Evolutionary conservation across 1,140 invertebrate genomes (phyloP).

Genomic region (Drosophila oshimai): DNA sequence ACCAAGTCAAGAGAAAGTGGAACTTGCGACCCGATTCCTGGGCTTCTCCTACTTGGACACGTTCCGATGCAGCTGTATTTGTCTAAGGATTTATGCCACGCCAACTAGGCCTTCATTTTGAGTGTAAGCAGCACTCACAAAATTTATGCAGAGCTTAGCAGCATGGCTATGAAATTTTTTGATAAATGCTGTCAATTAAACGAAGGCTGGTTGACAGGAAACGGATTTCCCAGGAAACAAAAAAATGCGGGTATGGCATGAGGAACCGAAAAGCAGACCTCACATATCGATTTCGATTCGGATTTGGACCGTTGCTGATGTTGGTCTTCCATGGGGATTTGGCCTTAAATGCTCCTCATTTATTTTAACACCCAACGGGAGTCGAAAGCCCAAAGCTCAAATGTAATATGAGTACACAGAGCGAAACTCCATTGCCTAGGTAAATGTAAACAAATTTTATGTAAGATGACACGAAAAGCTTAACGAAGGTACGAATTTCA

Average conservation of each 20-base stretch:
- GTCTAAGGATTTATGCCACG: slow-evolving; percentile 3
- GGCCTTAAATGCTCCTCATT: slow-evolving; percentile 52
- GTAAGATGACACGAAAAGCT: too few species aligned
- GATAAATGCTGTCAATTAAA: slow-evolving; percentile 53
- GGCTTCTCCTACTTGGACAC: slow-evolving; percentile 45
- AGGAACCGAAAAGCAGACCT: not conserved
- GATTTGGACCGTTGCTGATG: slow-evolving; percentile 20
- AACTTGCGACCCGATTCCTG: slow-evolving; percentile 52
- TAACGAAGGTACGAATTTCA: not conserved
- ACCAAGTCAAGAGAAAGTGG: slow-evolving; percentile 38
- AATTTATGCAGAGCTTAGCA: slow-evolving; percentile 16
- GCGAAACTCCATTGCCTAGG: not conserved
- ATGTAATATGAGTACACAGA: slow-evolving; percentile 7
- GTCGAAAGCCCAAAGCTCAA: slow-evolving; percentile 49
- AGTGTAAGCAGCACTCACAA: not conserved
- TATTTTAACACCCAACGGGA: slow-evolving; percentile 51
- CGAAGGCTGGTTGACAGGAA: slow-evolving; percentile 9
- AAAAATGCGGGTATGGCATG: not conserved
- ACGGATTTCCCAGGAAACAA: slow-evolving; percentile 13
- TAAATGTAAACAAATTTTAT: too few species aligned
- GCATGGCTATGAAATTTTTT: slow-evolving; percentile 20
- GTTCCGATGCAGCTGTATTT: slow-evolving; percentile 29
- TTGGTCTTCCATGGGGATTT: slow-evolving; percentile 40
- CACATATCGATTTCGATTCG: slow-evolving; percentile 32
- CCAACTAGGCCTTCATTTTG: not conserved